A percentile compares a stretch with the other conserved stretches of the same genome.
Evolutionary conservation across 2,113 vertebrate species (phyloP).

Genomic region (Chinchilla lanigera): DNA sequence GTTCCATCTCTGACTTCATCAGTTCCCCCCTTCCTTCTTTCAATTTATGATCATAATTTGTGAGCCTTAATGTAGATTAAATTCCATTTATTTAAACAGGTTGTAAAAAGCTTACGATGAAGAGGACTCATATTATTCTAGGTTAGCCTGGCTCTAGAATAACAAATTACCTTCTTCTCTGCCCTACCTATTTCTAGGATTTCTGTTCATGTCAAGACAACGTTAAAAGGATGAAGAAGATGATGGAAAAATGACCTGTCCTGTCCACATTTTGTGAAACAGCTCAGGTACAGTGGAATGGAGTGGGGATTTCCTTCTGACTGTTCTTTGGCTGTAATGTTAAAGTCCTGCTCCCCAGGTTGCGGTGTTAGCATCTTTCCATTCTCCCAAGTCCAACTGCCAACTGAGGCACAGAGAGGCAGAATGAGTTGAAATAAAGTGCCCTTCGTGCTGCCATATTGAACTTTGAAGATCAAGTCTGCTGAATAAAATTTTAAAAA

Average conservation of each 20-base stretch:
- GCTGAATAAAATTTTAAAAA: neutral
- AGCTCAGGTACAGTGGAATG: neutral
- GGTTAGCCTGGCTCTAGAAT: slow-evolving; percentile 42
- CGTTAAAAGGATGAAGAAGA: slow-evolving; percentile 20
- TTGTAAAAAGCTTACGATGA: slow-evolving; percentile 38
- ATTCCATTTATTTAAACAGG: slow-evolving; percentile 72
- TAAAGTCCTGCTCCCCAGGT: neutral
- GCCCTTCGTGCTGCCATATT: neutral
- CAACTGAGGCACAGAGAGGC: neutral
- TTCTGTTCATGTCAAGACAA: neutral
- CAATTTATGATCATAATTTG: slow-evolving; percentile 53
- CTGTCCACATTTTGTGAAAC: neutral
- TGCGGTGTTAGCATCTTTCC: neutral
- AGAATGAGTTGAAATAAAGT: neutral
- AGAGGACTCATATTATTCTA: slow-evolving; percentile 33
- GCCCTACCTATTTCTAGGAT: neutral
- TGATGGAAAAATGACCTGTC: slow-evolving; percentile 43
- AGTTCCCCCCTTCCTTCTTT: slow-evolving; percentile 55
- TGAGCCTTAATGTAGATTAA: slow-evolving; percentile 41
- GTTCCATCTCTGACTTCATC: slow-evolving; percentile 30
- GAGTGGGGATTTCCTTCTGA: neutral
- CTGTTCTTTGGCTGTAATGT: neutral
- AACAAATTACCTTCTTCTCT: slow-evolving; percentile 42
- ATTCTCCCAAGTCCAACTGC: neutral
- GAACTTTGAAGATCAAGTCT: neutral